Base-by-base conservation (phyloP, 2,113 vertebrate species). In the Alouatta palliata region DNA sequence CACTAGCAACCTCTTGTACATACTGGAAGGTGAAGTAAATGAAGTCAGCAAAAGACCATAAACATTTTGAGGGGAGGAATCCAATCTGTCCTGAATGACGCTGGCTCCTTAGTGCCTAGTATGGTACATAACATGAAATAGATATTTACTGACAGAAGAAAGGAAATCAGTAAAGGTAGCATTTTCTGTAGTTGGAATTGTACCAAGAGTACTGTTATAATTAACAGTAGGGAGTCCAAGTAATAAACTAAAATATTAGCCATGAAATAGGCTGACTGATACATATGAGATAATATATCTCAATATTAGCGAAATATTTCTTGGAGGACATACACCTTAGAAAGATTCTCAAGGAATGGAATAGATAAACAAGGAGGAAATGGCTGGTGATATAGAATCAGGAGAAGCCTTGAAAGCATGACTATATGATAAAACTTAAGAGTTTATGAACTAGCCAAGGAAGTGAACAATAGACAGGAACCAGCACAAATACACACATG, bases 211-310 rank as follows among this genome's bases (percentile, higher is more conserved):
- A 66, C 17, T 92, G 11, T 92, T 95, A 87, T 32, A 75, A 61
- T 82, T 87, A 93, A 77, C 52, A 91, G 52, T 56, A 27, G 68
- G 52, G 68, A 71, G 37, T 77, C 45, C 43, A 87, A 92, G 43
- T 52, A 93, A 91, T 93, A 93, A 94, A 45, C 35, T 94, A 92
- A 96, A 97, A 92, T 94, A 93, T 92, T 95, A 94, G 87, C 85
- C 35, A 76, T 92, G 71, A 87, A 95, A 93, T 77, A 91, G 20
- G 43, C 68, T 96, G 43, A 79, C 73, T 94, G 82, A 66, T 94
- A 43, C 79, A 83, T 35, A 16, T 77, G 49, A 95, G 58, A 87
- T 91, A 91, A 89, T 68, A 90, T 61, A 27, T 49, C 23, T 21
- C 82, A 86, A 86, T 68, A 88, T 66, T 88, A 92, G 66, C 64